Evolutionary conservation across 2,888 invertebrate genomes (phyloP).

Genomic region (Chrysolina haemoptera): DNA sequence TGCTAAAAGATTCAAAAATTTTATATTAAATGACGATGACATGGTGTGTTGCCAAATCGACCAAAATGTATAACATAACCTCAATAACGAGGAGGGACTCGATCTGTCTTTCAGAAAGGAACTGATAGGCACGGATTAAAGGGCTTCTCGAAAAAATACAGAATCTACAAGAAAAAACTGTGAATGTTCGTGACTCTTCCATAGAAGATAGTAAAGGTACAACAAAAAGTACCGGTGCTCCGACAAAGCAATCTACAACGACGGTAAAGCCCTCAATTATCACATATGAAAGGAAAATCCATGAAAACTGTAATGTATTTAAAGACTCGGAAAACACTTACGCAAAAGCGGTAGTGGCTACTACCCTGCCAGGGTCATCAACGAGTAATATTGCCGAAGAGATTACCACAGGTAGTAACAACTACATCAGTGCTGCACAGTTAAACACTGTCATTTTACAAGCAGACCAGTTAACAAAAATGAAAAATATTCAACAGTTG

Average conservation of each 20-base stretch:
- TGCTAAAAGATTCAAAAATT: background rate
- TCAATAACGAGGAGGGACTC: background rate
- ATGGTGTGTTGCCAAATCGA: background rate
- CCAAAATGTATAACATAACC: background rate
- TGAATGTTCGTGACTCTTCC: too few species aligned
- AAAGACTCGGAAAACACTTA: too few species aligned
- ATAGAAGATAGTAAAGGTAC: too few species aligned
- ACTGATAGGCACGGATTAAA: too few species aligned
- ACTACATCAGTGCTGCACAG: constrained; percentile 1
- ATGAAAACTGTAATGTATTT: too few species aligned
- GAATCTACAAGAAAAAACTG: too few species aligned
- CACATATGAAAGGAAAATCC: too few species aligned
- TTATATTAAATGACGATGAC: background rate
- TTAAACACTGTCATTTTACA: background rate
- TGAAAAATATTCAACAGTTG: background rate
- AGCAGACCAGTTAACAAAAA: background rate
- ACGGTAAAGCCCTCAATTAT: too few species aligned
- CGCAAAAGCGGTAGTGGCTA: constrained; percentile 1
- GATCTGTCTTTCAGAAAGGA: background rate
- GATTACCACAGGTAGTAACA: background rate
- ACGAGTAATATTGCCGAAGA: background rate
- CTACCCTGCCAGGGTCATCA: background rate
- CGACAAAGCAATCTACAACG: too few species aligned
- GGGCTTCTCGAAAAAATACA: too few species aligned
- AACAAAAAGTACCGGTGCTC: too few species aligned